phyloP scores from a whole-genome alignment of 2,113 vertebrate species.

The Aegithalos caudatus region DNA sequence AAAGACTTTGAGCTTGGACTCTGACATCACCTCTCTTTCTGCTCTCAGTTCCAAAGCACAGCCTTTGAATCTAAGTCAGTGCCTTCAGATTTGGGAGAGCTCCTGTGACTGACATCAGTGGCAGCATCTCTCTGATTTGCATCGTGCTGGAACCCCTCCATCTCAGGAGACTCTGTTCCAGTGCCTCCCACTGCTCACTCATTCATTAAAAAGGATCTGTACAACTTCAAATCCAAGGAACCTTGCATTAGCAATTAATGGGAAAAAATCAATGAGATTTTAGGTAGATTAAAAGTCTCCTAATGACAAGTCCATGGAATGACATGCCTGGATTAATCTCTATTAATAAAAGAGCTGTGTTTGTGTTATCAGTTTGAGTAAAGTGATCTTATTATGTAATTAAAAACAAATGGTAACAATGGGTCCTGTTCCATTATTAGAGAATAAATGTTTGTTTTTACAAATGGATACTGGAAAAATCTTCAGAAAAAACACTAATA shows the following conservation, averaged over 20 bases:
- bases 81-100: neutral
- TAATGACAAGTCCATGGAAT: neutral
- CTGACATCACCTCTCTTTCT: neutral
- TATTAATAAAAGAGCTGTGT: neutral
- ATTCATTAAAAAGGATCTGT: neutral
- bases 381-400: neutral
- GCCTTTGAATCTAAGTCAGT: neutral
- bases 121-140: neutral
- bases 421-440: neutral
- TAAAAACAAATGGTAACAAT: neutral
- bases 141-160: neutral
- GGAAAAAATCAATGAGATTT: neutral
- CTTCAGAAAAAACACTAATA: neutral
- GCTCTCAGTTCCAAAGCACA: neutral
- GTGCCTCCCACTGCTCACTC: neutral
- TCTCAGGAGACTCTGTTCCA: neutral
- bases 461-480: neutral
- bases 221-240: neutral
- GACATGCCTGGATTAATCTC: neutral
- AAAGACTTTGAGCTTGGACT: neutral
- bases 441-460: neutral
- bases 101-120: neutral
- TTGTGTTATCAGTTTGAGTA: neutral
- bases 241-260: neutral
- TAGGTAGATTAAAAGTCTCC: slow-evolving; percentile 24